A percentile compares a stretch with the other conserved stretches of the same genome.
phyloP scores from a whole-genome alignment of 2,888 invertebrate genomes.

The Lepidochrysops patricia region DNA sequence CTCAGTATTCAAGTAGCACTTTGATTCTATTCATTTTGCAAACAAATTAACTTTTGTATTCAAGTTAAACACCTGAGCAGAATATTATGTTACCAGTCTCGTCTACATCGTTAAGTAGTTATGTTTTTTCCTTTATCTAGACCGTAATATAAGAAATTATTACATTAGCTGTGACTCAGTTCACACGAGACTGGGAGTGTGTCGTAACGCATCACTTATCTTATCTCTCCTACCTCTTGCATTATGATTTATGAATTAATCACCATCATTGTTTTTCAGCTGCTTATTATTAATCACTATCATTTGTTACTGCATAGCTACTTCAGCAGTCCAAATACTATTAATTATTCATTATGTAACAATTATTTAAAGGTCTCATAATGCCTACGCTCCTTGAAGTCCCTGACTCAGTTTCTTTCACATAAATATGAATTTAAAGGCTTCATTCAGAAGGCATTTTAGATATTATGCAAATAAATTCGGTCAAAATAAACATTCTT shows the following conservation, averaged over 20 bases:
- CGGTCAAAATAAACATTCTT: constrained; percentile 21
- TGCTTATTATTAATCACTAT: not conserved
- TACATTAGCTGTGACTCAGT: constrained; percentile 10
- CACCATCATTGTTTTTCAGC: not conserved
- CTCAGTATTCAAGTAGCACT: not conserved
- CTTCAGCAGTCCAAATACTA: not conserved
- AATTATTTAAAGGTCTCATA: not conserved
- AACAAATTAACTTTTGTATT: not conserved
- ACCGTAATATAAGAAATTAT: not conserved
- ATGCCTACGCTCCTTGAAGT: not conserved
- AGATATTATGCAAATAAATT: constrained; percentile 30
- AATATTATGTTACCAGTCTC: not conserved
- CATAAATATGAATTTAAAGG: constrained; percentile 8
- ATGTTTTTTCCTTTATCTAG: not conserved
- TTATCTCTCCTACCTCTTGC: not conserved
- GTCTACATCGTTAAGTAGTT: not conserved
- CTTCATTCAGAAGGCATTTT: constrained; percentile 27
- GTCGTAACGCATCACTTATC: constrained; percentile 3
- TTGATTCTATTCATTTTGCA: constrained; percentile 1
- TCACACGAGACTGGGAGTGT: constrained; percentile 8
- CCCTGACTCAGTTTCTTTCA: constrained; percentile 7
- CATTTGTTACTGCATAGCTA: not conserved
- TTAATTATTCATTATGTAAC: not conserved
- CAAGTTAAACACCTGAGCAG: not conserved
- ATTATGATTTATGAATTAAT: not conserved